Evolutionary conservation across 2,113 vertebrate species (phyloP).

Genomic region (Elgaria multicarinata): DNA sequence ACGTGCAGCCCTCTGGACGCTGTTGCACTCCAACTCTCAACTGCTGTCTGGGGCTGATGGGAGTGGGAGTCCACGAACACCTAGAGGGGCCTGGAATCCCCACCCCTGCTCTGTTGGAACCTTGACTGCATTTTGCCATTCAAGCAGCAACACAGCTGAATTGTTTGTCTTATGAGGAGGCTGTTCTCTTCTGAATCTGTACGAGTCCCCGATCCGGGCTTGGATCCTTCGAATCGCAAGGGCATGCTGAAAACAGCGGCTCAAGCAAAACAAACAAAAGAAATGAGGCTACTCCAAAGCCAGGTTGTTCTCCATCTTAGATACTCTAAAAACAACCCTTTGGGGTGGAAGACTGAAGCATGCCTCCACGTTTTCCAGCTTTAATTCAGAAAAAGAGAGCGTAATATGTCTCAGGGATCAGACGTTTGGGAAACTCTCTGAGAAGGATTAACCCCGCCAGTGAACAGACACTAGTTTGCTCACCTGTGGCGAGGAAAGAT

Average conservation of each 20-base stretch:
- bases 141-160: background rate
- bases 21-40: no score
- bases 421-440: background rate
- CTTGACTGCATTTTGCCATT: no score
- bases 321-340: background rate
- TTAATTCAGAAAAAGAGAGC: background rate
- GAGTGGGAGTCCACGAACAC: no score
- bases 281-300: no score
- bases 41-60: no score
- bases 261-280: no score
- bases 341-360: background rate
- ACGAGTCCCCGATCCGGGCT: background rate
- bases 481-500: background rate
- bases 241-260: no score
- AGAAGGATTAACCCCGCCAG: background rate
- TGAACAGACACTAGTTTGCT: background rate
- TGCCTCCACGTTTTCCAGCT: background rate
- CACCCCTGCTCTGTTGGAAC: no score
- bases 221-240: background rate
- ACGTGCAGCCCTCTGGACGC: no score
- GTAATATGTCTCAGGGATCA: background rate
- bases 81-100: no score
- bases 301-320: background rate
- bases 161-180: no score
- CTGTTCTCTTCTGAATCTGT: background rate